These are phyloP conservation scores for Euwallacea fornicatus DNA, from an alignment of 1,140 invertebrate genomes.

Conservation along the genomic window DNA sequence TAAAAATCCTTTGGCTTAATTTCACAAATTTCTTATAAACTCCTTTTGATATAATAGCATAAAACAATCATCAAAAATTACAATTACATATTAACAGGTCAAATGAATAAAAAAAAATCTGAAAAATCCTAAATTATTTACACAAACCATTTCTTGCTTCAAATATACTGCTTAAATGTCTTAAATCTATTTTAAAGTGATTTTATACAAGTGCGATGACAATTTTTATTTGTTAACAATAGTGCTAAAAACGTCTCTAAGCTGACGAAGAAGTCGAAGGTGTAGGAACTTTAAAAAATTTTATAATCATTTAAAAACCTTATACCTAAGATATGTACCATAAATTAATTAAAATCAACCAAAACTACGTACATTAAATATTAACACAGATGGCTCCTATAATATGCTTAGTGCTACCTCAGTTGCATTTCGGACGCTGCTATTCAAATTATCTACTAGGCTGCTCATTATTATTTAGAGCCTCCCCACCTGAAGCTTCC, in stretches of 20 bases:
- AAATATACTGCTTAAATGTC: not conserved
- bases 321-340: conserved; percentile 23
- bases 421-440: not conserved
- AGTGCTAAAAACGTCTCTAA: conserved; percentile 27
- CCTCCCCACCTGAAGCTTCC: not conserved
- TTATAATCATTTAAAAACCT: conserved; percentile 18
- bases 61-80: conserved; percentile 18
- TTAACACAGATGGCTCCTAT: conserved; percentile 27
- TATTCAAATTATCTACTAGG: conserved; percentile 19
- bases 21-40: conserved; percentile 31
- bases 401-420: not conserved
- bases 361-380: conserved; percentile 15
- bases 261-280: conserved; percentile 42
- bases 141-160: not conserved
- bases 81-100: conserved; percentile 12
- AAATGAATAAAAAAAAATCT: not conserved
- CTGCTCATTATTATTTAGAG: conserved; percentile 23
- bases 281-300: conserved; percentile 48
- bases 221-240: conserved; percentile 7
- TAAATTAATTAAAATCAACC: conserved; percentile 18
- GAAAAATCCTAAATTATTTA: too few relatives aligned
- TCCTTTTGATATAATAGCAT: conserved; percentile 14
- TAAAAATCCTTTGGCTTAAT: conserved; percentile 36
- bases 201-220: conserved; percentile 18
- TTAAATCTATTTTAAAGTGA: conserved; percentile 7